phyloP scores from a whole-genome alignment of 2,888 invertebrate species.

The Machimus atricapillus region DNA sequence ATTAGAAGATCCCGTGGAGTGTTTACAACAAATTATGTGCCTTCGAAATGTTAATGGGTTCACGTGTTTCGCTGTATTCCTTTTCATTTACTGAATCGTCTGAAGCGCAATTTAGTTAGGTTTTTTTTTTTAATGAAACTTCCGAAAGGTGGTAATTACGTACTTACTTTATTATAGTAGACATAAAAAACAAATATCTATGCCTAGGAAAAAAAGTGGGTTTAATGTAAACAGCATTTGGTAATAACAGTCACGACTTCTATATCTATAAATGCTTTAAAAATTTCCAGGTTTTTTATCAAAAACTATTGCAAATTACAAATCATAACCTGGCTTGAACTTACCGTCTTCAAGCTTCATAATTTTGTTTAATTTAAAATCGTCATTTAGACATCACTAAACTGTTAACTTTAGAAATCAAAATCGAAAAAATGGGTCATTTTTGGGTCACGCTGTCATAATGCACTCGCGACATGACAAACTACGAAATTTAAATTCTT shows the following conservation, averaged over 20 bases:
- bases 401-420: no score
- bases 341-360: no score
- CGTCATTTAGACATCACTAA: no score
- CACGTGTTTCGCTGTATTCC: background rate
- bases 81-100: background rate
- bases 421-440: no score
- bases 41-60: background rate
- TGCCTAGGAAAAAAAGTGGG: background rate
- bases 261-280: no score
- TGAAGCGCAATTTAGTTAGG: background rate
- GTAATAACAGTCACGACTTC: background rate
- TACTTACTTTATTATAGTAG: background rate
- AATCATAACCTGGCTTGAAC: no score
- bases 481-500: no score
- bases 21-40: background rate
- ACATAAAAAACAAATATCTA: background rate
- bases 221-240: background rate
- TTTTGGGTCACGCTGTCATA: no score
- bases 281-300: no score
- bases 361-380: no score
- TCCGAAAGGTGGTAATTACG: background rate
- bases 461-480: no score
- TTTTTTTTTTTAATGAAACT: background rate
- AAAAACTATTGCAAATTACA: no score
- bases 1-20: background rate